Conservation (phyloP, 1,140 invertebrate species). For the Homalodisca vitripennis region DNA sequence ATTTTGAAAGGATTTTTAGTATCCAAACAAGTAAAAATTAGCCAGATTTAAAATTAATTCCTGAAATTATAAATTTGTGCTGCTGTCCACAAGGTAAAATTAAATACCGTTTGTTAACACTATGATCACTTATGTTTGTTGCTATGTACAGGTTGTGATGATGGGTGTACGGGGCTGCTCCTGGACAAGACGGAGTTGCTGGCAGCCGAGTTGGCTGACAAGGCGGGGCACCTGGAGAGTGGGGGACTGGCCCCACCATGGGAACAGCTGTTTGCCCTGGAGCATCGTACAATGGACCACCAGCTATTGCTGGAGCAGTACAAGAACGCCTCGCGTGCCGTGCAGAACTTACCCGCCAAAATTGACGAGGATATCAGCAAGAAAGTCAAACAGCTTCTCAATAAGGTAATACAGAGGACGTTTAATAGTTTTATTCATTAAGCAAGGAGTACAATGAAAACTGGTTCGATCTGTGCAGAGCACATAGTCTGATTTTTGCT, state of each 20-base stretch:
- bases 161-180: constrained; percentile 85
- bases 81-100: too few relatives aligned
- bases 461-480: too few relatives aligned
- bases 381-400: constrained; percentile 40
- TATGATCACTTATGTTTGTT: too few relatives aligned
- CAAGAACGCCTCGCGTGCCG: constrained; percentile 18
- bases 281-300: constrained; percentile 29
- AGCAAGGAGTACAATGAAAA: constrained; percentile 19
- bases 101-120: too few relatives aligned
- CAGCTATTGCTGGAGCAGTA: constrained; percentile 26
- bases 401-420: constrained; percentile 38
- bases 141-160: constrained; percentile 88
- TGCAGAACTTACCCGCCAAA: constrained; percentile 31
- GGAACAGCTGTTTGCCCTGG: constrained; percentile 51
- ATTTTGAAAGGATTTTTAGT: too few relatives aligned
- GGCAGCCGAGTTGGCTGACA: constrained; percentile 52
- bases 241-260: constrained; percentile 75
- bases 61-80: too few relatives aligned
- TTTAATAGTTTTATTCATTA: background rate
- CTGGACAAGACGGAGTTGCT: constrained; percentile 70
- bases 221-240: constrained; percentile 56
- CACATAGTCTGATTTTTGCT: too few relatives aligned
- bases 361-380: constrained; percentile 40
- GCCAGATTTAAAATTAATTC: too few relatives aligned
- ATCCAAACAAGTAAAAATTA: too few relatives aligned